Base-by-base conservation (phyloP, 2,888 invertebrate species). In the Steromphala cineraria region DNA sequence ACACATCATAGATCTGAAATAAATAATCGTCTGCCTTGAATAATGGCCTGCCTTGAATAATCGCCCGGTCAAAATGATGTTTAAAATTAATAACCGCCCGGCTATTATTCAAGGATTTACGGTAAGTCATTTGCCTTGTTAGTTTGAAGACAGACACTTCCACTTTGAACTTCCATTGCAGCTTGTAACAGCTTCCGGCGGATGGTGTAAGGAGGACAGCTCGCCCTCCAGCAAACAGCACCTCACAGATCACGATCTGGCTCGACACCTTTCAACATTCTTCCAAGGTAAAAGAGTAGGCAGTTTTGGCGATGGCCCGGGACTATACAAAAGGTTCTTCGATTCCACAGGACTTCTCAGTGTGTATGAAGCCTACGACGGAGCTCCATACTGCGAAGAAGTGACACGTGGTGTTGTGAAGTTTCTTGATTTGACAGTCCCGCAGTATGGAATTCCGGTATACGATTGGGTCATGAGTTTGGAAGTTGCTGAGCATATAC, bases 401-500 rank as follows among this genome's bases (percentile, higher is more conserved):
- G 83, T 83, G 0, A 85, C 84, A 46, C 75, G 84, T n/a, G 88
- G 88, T 46, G 21, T 21, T 75, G 87, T 87, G 19, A 77, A 80
- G 24, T 87, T 86, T 77, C 75, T 87, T 75, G 88, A 88, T 55
- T 80, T 88, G 28, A 87, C 87, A n/a, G 81, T 84, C 2, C 88
- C 88, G 10, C 87, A 87, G 75, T 88, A 80, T 77, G 88, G 86
- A 2, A 31, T 88, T 13, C 86, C 85, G 19, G 76, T 85, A 24
- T 88, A 84, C 36, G 87, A 88, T 75, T 88, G 87, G 87, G 67
- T 88, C 24, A 67, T 88, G 10, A 86, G 86, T 10, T 75, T 88
- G 0, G 88, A 88, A 75, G 88, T 88, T 0, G 88, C 87, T 0
- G 88, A 88, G 77, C 88, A 88, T 79, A 88, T 88, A 52, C 88